Conservation (phyloP, 2,113 vertebrate genomes). For the Leucopsar rothschildi region DNA sequence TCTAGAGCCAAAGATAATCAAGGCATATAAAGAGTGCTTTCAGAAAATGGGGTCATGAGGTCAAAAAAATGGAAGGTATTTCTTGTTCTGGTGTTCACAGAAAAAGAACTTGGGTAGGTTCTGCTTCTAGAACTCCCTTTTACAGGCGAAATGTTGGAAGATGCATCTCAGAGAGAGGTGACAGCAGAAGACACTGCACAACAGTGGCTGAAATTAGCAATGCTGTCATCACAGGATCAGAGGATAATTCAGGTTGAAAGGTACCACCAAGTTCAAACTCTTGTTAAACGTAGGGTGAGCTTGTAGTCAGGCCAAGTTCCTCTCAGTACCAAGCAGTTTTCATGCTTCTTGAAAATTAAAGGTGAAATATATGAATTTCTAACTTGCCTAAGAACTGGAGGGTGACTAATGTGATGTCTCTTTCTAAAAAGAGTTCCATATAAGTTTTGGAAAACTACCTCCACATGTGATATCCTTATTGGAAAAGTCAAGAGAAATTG, state of each 20-base stretch:
- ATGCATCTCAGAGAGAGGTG: background rate
- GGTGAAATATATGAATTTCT: background rate
- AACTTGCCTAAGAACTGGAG: background rate
- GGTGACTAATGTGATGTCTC: background rate
- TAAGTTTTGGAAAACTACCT: background rate
- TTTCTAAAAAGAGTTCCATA: background rate
- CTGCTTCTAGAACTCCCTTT: background rate
- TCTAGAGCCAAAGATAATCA: constrained; percentile 23
- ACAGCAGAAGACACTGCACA: background rate
- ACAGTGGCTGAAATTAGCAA: background rate
- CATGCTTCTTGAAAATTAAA: background rate
- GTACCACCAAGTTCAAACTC: background rate
- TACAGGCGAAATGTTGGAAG: background rate
- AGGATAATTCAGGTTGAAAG: background rate
- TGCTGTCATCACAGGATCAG: background rate
- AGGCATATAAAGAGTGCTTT: background rate
- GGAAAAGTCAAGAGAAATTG: background rate
- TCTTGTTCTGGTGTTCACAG: background rate
- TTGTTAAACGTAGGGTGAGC: background rate
- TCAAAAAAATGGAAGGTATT: background rate
- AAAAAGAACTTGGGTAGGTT: background rate
- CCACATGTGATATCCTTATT: background rate
- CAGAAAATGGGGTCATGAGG: background rate
- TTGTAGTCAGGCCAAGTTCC: background rate
- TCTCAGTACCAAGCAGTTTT: background rate